Evolutionary conservation across 2,888 invertebrate genomes (phyloP).

Genomic region (Aquatica leii): DNA sequence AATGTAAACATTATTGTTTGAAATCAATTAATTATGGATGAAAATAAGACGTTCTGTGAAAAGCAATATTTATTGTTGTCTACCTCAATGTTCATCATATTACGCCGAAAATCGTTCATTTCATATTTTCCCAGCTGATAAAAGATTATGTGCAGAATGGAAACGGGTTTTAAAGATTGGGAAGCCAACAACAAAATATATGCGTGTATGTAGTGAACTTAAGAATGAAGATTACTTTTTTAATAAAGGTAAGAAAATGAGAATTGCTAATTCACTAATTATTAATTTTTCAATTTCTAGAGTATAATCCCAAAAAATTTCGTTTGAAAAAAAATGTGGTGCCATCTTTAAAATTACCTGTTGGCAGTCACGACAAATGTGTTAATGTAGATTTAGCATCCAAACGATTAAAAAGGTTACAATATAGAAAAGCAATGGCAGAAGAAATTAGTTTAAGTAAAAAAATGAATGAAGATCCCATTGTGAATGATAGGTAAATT

Average conservation of each 20-base stretch:
- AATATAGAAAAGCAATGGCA: constrained; percentile 1
- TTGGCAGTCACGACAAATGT: constrained; percentile 1
- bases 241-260: too few relatives aligned
- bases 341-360: constrained; percentile 7
- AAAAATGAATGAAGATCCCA: constrained; percentile 4
- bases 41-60: neutral
- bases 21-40: neutral
- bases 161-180: too few relatives aligned
- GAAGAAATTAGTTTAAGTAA: neutral
- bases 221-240: too few relatives aligned
- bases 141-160: constrained; percentile 1
- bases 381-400: neutral
- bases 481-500: neutral
- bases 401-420: neutral
- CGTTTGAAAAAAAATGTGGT: constrained; percentile 1
- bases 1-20: neutral
- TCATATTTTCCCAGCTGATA: neutral
- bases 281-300: too few relatives aligned
- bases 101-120: neutral
- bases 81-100: constrained; percentile 1
- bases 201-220: too few relatives aligned
- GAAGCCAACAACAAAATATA: too few relatives aligned
- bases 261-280: too few relatives aligned
- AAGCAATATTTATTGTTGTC: neutral
- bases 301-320: too few relatives aligned